Base-by-base conservation (phyloP, 2,888 invertebrate genomes). In the Coleophora flavipennella region DNA sequence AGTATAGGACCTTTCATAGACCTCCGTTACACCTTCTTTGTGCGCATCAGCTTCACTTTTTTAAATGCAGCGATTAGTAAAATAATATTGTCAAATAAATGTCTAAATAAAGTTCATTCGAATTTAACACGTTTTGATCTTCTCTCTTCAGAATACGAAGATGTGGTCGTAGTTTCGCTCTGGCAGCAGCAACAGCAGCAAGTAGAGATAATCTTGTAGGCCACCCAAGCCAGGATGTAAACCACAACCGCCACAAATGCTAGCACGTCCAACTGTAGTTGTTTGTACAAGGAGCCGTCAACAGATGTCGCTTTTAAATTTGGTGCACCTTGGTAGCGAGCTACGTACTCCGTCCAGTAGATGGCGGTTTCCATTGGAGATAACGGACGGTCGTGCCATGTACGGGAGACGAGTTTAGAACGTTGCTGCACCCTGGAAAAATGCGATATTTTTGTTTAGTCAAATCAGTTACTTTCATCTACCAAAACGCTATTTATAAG, bases 301-400 rank as follows among this genome's bases (percentile, higher is more conserved):
- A 73, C 66, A 53, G 78, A 72, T 31, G 64, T 52, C 40, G 81
- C 64, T 47, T 62, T 62, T 2, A 85, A 61, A 49, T 83, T 73
- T 0, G 79, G 79, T 10, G 80, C 71, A 1, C 84, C 84, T 13
- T 63, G 65, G 42, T 84, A 76, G 14, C 83, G 59, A 25, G 88
- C 70, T 45, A 87, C 81, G 53, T 87, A 87, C 49, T 89, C 88
- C 10, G 85, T 81, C 81, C 88, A 88, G 66, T 88, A 88, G 55
- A 87, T 69, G 41, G 88, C 87, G 20, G 73, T 81, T 42, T 87
- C 83, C 35, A 87, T 46, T 1, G 88, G 84, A 3, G 85, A 72
- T 51, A 78, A 74, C 28, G 85, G 74, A 0, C 88, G 83, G 46
- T 86, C 81, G 42, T 86, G 85, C 74, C 87, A 88, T 13, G 85